phyloP scores from a whole-genome alignment of 1,140 invertebrate species.

The Cheumatopsyche charites region DNA sequence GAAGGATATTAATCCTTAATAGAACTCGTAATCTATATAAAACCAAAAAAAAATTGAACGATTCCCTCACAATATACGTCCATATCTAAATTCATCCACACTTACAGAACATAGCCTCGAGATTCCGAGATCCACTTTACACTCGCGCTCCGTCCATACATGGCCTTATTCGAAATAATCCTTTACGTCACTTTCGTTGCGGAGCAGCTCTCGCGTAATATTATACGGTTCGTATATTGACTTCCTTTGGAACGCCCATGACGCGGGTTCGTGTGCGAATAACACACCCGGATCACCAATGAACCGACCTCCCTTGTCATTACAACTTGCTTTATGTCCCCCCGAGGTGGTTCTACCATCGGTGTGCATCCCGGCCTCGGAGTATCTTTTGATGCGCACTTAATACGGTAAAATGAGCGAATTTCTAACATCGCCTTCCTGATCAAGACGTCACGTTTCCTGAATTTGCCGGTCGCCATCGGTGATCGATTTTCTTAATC shows the following conservation, averaged over 20 bases:
- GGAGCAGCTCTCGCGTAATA: not conserved
- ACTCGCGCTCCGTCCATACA: not conserved
- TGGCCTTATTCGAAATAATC: constrained; percentile 10
- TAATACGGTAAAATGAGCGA: constrained; percentile 30
- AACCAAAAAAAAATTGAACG: no score
- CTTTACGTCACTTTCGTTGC: constrained; percentile 23
- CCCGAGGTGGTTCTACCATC: constrained; percentile 19
- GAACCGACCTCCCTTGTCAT: constrained; percentile 31
- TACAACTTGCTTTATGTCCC: constrained; percentile 32
- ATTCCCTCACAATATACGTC: no score
- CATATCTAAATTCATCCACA: no score
- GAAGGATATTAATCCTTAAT: not conserved
- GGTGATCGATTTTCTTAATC: constrained; percentile 1
- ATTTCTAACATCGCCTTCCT: not conserved
- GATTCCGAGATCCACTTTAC: constrained; percentile 6
- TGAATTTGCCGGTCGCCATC: constrained; percentile 24
- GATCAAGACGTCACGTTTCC: constrained; percentile 19
- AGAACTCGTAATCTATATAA: no score
- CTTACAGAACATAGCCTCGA: not conserved
- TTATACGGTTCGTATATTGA: constrained; percentile 5
- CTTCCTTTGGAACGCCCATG: not conserved
- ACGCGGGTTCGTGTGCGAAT: constrained; percentile 3
- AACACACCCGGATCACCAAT: constrained; percentile 19
- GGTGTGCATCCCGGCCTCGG: constrained; percentile 14
- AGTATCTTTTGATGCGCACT: constrained; percentile 3